phyloP scores from a whole-genome alignment of 2,888 invertebrate genomes.

The Heliconius cydno region DNA sequence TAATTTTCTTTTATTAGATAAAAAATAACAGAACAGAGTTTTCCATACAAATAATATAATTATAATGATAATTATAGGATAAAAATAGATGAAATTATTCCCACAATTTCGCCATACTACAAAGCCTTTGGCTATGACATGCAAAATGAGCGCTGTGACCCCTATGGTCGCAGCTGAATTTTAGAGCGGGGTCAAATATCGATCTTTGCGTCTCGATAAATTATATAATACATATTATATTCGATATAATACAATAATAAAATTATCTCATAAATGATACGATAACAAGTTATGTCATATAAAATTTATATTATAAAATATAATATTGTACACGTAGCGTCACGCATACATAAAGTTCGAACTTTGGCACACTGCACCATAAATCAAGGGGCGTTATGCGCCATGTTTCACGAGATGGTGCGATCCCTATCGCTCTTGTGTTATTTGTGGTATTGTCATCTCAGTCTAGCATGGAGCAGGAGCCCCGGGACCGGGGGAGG shows the following conservation, averaged over 20 bases:
- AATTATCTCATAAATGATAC: constrained; percentile 38
- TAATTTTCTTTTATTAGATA: neutral
- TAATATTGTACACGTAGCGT: constrained; percentile 54
- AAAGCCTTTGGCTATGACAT: constrained; percentile 60
- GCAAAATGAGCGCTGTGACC: constrained; percentile 57
- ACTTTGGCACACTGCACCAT: constrained; percentile 81
- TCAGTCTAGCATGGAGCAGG: constrained; percentile 71
- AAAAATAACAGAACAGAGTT: neutral
- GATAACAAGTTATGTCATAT: constrained; percentile 42
- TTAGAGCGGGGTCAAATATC: constrained; percentile 60
- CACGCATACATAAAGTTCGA: constrained; percentile 79
- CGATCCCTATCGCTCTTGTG: constrained; percentile 71
- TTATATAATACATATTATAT: constrained; percentile 29
- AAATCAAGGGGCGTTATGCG: constrained; percentile 85
- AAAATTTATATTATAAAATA: constrained; percentile 46
- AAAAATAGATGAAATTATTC: constrained; percentile 25
- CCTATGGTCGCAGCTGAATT: constrained; percentile 53
- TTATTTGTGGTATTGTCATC: constrained; percentile 65
- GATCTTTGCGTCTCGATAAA: constrained; percentile 44
- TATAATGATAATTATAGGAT: neutral
- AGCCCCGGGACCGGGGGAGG: constrained; percentile 70
- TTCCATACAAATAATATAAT: neutral
- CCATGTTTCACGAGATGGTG: constrained; percentile 81
- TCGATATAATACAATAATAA: constrained; percentile 29
- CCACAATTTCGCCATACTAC: constrained; percentile 27